Evolutionary conservation across 2,888 invertebrate genomes (phyloP).

Genomic region (Steinernema carpocapsae): DNA sequence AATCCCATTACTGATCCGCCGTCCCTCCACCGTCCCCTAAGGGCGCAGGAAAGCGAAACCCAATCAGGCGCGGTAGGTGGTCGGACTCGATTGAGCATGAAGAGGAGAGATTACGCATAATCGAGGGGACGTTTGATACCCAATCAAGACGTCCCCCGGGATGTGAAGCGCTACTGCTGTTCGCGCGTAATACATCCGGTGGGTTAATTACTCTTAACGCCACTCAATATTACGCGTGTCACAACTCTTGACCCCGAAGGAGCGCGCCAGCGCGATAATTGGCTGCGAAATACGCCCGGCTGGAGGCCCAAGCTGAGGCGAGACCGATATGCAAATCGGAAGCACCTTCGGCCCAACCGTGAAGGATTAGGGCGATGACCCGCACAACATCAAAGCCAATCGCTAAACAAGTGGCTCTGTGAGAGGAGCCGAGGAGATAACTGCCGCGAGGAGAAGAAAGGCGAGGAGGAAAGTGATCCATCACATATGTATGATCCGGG

Average conservation of each 20-base stretch:
- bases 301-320: conserved; percentile 10
- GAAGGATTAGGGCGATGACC: conserved; percentile 32
- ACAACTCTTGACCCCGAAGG: conserved; percentile 24
- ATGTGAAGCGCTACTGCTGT: background rate
- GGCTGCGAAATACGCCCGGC: conserved; percentile 25
- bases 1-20: background rate
- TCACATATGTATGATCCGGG: conserved; percentile 16
- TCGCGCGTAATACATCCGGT: conserved; percentile 29
- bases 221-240: conserved; percentile 29
- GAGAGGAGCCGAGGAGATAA: conserved; percentile 19
- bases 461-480: conserved; percentile 4
- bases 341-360: conserved; percentile 22
- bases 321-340: conserved; percentile 29
- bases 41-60: conserved; percentile 2
- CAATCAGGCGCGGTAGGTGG: conserved; percentile 32
- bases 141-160: conserved; percentile 26
- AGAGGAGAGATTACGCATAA: conserved; percentile 15
- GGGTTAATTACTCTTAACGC: conserved; percentile 29
- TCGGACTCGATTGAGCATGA: background rate
- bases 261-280: conserved; percentile 25
- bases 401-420: conserved; percentile 31
- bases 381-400: conserved; percentile 31
- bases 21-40: background rate
- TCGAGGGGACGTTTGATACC: conserved; percentile 29
- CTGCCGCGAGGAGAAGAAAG: background rate